These are phyloP conservation scores for Myopa testacea DNA, from an alignment of 2,888 invertebrate species.

Conservation along the genomic window DNA sequence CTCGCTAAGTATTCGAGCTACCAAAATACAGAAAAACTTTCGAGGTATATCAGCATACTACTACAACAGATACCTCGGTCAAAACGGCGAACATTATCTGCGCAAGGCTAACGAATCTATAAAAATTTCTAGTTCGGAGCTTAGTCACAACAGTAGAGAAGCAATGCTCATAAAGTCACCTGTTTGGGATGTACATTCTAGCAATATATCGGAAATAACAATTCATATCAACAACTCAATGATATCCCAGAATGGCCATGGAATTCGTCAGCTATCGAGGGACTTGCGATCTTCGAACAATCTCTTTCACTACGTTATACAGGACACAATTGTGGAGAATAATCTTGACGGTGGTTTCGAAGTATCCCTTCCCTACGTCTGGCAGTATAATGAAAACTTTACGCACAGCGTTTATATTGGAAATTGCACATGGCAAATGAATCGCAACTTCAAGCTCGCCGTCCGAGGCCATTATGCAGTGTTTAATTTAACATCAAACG, in stretches of 20 bases:
- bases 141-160: constrained; percentile 83
- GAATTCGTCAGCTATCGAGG: constrained; percentile 89
- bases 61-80: constrained; percentile 89
- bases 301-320: constrained; percentile 93
- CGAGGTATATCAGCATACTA: constrained; percentile 86
- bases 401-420: constrained; percentile 90
- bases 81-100: constrained; percentile 86
- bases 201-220: constrained; percentile 90
- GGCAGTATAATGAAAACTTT: constrained; percentile 94
- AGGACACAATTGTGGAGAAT: constrained; percentile 86
- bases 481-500: constrained; percentile 87
- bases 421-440: constrained; percentile 89
- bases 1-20: constrained; percentile 77
- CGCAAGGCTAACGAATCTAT: constrained; percentile 90
- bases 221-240: constrained; percentile 88
- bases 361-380: constrained; percentile 91
- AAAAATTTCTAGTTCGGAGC: constrained; percentile 81
- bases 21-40: constrained; percentile 83
- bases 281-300: constrained; percentile 97
- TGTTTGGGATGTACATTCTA: constrained; percentile 85
- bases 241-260: constrained; percentile 88
- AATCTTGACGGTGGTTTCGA: constrained; percentile 90
- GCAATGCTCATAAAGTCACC: constrained; percentile 87
- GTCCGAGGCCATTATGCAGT: constrained; percentile 95
- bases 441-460: constrained; percentile 84